Conservation (phyloP, 1,140 invertebrate species). For the Euwallacea fornicatus region DNA sequence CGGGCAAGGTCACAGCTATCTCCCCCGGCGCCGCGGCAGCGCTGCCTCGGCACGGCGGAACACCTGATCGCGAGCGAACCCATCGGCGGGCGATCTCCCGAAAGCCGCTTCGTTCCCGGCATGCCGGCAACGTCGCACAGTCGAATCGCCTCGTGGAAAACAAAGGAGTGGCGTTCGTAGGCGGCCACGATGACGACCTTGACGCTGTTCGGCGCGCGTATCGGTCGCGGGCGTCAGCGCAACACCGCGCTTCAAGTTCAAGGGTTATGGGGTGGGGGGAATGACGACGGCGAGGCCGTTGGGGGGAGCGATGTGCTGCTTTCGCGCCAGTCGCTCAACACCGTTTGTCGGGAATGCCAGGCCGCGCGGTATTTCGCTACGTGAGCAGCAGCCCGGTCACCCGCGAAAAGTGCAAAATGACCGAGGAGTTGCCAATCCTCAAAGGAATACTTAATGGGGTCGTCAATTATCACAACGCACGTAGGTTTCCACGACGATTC, state of each 20-base stretch:
- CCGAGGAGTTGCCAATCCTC: slow-evolving; percentile 82
- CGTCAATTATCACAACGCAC: slow-evolving; percentile 86
- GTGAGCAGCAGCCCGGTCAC: slow-evolving; percentile 46
- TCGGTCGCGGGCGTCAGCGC: slow-evolving; percentile 44
- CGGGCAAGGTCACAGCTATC: slow-evolving; percentile 9
- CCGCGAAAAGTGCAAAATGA: slow-evolving; percentile 62
- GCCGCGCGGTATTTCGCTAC: slow-evolving; percentile 46
- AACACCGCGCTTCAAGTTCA: slow-evolving; percentile 66
- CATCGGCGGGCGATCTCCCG: too few species aligned
- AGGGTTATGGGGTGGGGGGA: slow-evolving; percentile 57
- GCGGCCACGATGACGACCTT: slow-evolving; percentile 43
- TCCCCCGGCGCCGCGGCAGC: slow-evolving; percentile 25
- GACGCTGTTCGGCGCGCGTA: slow-evolving; percentile 41
- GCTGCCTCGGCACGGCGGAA: slow-evolving; percentile 40
- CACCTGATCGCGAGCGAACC: slow-evolving; percentile 34
- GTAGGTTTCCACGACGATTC: slow-evolving; percentile 64
- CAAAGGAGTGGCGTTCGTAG: slow-evolving; percentile 52
- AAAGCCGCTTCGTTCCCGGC: too few species aligned
- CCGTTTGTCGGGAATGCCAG: slow-evolving; percentile 50
- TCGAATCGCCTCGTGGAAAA: slow-evolving; percentile 49
- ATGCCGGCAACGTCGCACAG: not conserved
- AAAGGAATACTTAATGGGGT: slow-evolving; percentile 86
- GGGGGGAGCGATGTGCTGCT: slow-evolving; percentile 48
- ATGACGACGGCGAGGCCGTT: slow-evolving; percentile 50
- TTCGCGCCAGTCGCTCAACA: slow-evolving; percentile 55